Conservation (phyloP, 2,888 invertebrate species). For the Lymantria dispar region DNA sequence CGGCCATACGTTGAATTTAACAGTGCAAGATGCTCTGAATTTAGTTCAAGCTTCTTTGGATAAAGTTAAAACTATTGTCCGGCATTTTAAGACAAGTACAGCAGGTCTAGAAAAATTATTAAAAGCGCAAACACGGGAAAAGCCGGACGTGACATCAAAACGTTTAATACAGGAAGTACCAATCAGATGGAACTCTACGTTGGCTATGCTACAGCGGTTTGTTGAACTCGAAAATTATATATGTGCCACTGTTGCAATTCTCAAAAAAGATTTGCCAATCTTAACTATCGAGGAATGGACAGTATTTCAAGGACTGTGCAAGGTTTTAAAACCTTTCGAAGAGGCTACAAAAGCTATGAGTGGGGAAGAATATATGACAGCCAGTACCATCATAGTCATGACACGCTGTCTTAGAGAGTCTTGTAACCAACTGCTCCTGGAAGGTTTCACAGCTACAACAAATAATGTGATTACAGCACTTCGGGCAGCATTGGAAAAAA, state of each 20-base stretch:
- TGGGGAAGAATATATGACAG: constrained; percentile 30
- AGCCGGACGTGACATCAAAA: not conserved
- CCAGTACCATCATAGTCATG: constrained; percentile 27
- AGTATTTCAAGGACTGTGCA: not conserved
- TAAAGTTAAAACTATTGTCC: constrained; percentile 21
- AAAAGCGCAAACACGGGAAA: not conserved
- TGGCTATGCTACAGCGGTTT: constrained; percentile 24
- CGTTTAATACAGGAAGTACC: not conserved
- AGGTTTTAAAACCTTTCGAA: constrained; percentile 24
- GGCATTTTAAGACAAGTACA: constrained; percentile 13
- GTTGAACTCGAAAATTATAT: constrained; percentile 11
- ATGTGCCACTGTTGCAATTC: not conserved
- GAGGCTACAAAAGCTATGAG: constrained; percentile 23
- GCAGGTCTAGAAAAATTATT: not conserved
- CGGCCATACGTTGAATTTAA: constrained; percentile 29
- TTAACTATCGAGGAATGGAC: not conserved
- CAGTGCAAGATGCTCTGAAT: constrained; percentile 18
- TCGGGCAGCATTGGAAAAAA: not conserved
- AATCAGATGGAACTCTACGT: constrained; percentile 3
- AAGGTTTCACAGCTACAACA: not conserved
- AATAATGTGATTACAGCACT: not conserved
- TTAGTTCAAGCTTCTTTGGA: constrained; percentile 7
- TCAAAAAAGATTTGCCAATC: not conserved
- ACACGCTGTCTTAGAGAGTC: constrained; percentile 17
- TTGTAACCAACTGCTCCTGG: too few relatives aligned